phyloP scores from a whole-genome alignment of 2,888 invertebrate species.

The Heliconius hortense region DNA sequence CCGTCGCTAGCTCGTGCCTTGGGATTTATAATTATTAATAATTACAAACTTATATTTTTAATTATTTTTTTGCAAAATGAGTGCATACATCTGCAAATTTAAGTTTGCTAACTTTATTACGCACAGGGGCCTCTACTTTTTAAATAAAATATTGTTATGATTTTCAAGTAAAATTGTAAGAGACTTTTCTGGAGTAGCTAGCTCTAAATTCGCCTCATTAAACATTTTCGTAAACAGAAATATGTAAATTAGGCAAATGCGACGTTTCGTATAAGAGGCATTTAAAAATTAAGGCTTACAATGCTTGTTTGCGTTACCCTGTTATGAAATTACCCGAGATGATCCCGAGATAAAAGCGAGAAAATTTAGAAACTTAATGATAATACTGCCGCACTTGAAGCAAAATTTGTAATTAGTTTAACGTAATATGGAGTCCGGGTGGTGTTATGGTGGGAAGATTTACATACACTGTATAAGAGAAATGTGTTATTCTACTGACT shows the following conservation, averaged over 20 bases:
- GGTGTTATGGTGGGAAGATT: background rate
- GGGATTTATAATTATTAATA: no score
- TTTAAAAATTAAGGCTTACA: conserved; percentile 39
- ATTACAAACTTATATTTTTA: no score
- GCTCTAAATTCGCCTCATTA: conserved; percentile 8
- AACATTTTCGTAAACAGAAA: conserved; percentile 19
- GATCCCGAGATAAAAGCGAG: conserved; percentile 39
- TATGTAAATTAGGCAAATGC: conserved; percentile 37
- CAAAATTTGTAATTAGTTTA: conserved; percentile 21
- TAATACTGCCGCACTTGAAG: conserved; percentile 35
- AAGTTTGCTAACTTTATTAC: no score
- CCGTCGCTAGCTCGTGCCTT: no score
- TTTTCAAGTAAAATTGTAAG: conserved; percentile 4
- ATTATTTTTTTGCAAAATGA: no score
- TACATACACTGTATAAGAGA: background rate
- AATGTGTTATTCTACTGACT: background rate
- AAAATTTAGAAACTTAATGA: conserved; percentile 34
- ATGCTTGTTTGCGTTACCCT: conserved; percentile 36
- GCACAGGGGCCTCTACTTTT: no score
- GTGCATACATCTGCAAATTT: no score
- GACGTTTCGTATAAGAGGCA: conserved; percentile 34
- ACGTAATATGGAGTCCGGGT: conserved; percentile 1
- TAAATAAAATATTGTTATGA: background rate
- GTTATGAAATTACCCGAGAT: conserved; percentile 41
- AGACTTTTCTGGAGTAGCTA: background rate